Evolutionary conservation across 2,797 vertebrate genomes (phyloP), one percentile per base, ranked within the genome.

Genomic region (Chromobotia macracanthus): DNA sequence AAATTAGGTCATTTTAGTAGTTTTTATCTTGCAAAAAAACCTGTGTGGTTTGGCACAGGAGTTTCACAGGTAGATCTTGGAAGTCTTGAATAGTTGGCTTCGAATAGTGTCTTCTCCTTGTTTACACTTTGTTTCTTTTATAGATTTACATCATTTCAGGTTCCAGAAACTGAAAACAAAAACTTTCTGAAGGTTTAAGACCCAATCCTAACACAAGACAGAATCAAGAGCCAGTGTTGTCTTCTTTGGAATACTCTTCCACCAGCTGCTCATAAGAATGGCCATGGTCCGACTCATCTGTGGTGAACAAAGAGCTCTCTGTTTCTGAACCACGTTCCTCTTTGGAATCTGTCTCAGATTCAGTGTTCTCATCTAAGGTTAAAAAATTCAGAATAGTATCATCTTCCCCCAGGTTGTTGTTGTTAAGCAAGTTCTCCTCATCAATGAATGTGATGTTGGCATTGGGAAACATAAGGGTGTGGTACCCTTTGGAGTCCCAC

Each of bases 191-290:
- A 31, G 51, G 28, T 68, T 63, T 46, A n/a, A 21, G 10, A 19
- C n/a, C n/a, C 28, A 23, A 11, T 56, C 72, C 15, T 21, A 11
- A 53, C 3, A 58, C 46, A 10, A 56, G 4, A 31, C 38, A n/a
- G n/a, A n/a, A n/a, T 95, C 91, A 95, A 85, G 86, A 86, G 77
- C 93, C 92, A 13, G 90, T 95, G 74, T 94, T 93, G 75, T 92
- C 93, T 50, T 96, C 94, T 84, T 95, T 95, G 8, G 94, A 92
- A 72, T 96, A 97, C 58, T 97, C 95, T 28, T 98, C 96, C 68
- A 95, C 93, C 9, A 99, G 94, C 81, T 95, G 95, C 81, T 98
- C 96, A 0, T 98, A 98, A 61, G 95, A 97, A 89, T 94, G 92
- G 5, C 91, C 91, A 70, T 93, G 90, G 80, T 97, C 95, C 0